Conservation (phyloP, 1,140 invertebrate species). For the Schlechtendalia chinensis region DNA sequence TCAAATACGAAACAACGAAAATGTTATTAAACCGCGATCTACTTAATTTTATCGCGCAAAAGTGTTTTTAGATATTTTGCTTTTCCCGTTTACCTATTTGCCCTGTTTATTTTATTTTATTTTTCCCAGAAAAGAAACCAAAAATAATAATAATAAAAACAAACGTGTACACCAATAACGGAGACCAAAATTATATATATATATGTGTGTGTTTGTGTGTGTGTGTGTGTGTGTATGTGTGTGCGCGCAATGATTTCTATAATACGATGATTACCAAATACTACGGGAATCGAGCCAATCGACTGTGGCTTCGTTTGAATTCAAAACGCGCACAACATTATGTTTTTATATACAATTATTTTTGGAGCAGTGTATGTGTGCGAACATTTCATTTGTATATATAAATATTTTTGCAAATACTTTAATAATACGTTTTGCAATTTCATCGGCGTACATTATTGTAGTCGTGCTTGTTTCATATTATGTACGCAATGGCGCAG, state of each 20-base stretch:
- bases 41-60: background rate
- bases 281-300: background rate
- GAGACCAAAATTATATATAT: background rate
- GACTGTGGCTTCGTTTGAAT: background rate
- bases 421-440: background rate
- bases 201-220: no score
- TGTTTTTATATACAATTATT: slow-evolving; percentile 8
- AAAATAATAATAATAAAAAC: background rate
- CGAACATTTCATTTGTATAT: background rate
- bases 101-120: background rate
- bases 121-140: background rate
- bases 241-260: background rate
- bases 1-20: no score
- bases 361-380: background rate
- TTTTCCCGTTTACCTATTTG: background rate
- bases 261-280: background rate
- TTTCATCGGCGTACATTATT: background rate
- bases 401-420: background rate
- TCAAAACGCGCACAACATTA: background rate
- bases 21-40: background rate
- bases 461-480: no score
- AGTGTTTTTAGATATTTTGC: no score
- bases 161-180: background rate
- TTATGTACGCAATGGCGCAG: no score
- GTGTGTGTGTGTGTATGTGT: no score